A percentile compares a stretch with the other conserved stretches of the same genome.
Evolutionary conservation across 2,888 invertebrate genomes (phyloP).

Genomic region (Cryptus viduatorius): DNA sequence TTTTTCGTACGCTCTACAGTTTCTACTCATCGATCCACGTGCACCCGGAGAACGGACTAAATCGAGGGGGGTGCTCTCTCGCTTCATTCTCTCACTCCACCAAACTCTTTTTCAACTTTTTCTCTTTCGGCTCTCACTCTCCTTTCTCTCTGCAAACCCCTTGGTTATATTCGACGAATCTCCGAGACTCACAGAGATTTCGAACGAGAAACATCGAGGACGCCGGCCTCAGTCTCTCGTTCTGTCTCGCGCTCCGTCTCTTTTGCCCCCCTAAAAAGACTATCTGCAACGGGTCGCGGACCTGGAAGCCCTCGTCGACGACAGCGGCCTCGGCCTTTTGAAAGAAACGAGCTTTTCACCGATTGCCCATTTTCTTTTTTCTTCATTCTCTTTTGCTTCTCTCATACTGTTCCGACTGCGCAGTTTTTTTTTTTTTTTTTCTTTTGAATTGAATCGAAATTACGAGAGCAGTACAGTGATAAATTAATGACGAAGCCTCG

Average conservation of each 20-base stretch:
- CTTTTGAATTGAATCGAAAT: slow-evolving; percentile 19
- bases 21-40: slow-evolving; percentile 59
- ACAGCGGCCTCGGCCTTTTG: slow-evolving; percentile 8
- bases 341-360: slow-evolving; percentile 51
- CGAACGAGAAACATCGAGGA: slow-evolving; percentile 40
- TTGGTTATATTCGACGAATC: slow-evolving; percentile 56
- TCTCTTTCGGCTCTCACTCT: slow-evolving; percentile 48
- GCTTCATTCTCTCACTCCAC: slow-evolving; percentile 38
- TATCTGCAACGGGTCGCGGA: slow-evolving; percentile 34
- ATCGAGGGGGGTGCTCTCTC: slow-evolving; percentile 54
- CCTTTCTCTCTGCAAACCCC: slow-evolving; percentile 20
- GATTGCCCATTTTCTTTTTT: slow-evolving; percentile 48
- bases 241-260: slow-evolving; percentile 23
- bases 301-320: slow-evolving; percentile 20
- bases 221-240: slow-evolving; percentile 27
- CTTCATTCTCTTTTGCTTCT: background rate
- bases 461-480: background rate
- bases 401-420: background rate
- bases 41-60: slow-evolving; percentile 48
- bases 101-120: slow-evolving; percentile 35
- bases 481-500: slow-evolving; percentile 8
- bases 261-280: background rate
- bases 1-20: slow-evolving; percentile 35
- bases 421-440: background rate
- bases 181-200: slow-evolving; percentile 46